Conservation (phyloP, 2,113 vertebrate genomes). For the Gymnocephalus cernua region DNA sequence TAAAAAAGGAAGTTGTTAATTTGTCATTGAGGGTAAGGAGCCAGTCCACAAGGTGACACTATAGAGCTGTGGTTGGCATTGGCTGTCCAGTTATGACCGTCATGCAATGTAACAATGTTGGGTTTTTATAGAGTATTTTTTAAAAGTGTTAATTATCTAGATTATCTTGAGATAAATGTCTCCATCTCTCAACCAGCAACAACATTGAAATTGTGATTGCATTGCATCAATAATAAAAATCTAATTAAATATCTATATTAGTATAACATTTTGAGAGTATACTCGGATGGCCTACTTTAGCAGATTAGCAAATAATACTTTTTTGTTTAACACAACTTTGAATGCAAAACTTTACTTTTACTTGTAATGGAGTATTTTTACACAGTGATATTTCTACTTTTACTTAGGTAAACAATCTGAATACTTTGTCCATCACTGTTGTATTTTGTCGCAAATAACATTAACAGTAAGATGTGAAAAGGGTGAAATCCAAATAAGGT, state of each 20-base stretch:
- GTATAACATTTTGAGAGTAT: not conserved
- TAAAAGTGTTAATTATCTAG: not conserved
- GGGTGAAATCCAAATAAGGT: not conserved
- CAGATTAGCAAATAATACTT: no score
- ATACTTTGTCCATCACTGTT: not conserved
- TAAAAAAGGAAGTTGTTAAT: not conserved
- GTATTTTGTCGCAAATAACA: not conserved
- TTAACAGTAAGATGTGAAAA: not conserved
- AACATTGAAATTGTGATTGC: not conserved
- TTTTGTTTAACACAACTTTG: no score
- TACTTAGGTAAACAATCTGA: not conserved
- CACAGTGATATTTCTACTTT: not conserved
- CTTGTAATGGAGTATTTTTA: not conserved
- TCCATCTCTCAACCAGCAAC: not conserved
- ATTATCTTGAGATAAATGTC: not conserved
- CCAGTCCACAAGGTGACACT: constrained; percentile 49
- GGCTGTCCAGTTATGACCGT: not conserved
- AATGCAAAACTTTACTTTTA: not conserved
- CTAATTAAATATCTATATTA: not conserved
- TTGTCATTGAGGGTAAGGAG: not conserved
- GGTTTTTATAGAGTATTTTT: not conserved
- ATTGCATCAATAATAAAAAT: not conserved
- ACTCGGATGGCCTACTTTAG: no score
- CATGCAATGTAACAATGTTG: not conserved
- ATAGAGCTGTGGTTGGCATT: not conserved